phyloP scores from a whole-genome alignment of 1,140 invertebrate species.

The Cyclina sinensis region DNA sequence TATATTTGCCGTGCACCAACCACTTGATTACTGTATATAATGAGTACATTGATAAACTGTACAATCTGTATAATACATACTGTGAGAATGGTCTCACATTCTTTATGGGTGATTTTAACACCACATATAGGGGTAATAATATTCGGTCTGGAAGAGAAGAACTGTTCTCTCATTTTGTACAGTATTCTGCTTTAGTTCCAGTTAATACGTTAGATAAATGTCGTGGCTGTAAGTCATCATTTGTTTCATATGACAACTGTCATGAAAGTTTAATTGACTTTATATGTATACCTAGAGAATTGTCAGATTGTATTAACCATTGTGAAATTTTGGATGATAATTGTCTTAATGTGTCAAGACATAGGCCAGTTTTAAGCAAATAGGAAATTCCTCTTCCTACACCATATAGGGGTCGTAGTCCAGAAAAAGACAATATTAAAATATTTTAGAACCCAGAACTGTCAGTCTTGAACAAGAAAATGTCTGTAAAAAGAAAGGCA shows the following conservation, averaged over 20 bases:
- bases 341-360: slow-evolving; percentile 43
- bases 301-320: not conserved
- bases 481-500: not conserved
- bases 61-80: slow-evolving; percentile 10
- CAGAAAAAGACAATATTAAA: not conserved
- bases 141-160: not conserved
- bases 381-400: not conserved
- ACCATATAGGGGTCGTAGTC: not conserved
- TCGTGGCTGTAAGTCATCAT: not conserved
- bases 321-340: slow-evolving; percentile 36
- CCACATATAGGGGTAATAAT: not conserved
- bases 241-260: slow-evolving; percentile 28
- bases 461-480: not conserved
- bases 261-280: slow-evolving; percentile 26
- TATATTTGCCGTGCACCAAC: slow-evolving; percentile 27
- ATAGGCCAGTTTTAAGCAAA: slow-evolving; percentile 6
- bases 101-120: slow-evolving; percentile 38
- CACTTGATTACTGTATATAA: not conserved
- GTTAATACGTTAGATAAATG: not conserved
- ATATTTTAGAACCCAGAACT: not conserved
- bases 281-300: slow-evolving; percentile 18
- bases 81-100: not conserved
- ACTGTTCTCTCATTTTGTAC: not conserved
- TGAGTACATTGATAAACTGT: slow-evolving; percentile 6
- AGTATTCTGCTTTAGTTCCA: not conserved